Conservation (phyloP, 2,113 vertebrate genomes). For the Antennarius striatus region DNA sequence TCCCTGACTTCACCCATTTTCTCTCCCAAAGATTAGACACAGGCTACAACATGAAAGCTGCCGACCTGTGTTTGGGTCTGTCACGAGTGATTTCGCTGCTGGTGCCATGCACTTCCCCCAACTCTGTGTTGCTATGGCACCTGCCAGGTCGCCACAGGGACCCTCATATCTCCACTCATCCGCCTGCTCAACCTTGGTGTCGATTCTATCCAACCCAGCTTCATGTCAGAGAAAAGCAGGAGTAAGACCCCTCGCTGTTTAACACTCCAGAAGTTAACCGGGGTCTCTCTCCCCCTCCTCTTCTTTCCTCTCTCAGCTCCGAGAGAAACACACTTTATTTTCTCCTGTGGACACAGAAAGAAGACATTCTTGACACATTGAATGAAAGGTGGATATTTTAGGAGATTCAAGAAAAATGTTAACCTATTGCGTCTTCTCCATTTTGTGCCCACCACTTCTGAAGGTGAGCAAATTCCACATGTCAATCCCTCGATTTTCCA, state of each 20-base stretch:
- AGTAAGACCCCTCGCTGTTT: conserved; percentile 70
- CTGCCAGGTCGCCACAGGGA: conserved; percentile 74
- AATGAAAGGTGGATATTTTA: background rate
- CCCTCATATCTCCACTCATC: conserved; percentile 75
- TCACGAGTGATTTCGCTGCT: conserved; percentile 69
- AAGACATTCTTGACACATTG: background rate
- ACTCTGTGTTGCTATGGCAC: conserved; percentile 73
- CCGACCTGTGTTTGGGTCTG: conserved; percentile 70
- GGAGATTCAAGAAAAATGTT: too few species aligned
- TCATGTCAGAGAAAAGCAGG: conserved; percentile 68
- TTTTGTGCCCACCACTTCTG: background rate
- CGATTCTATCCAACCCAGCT: conserved; percentile 68
- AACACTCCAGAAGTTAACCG: conserved; percentile 73
- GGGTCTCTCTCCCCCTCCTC: conserved; percentile 52
- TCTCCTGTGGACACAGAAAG: conserved; percentile 11
- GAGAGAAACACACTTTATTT: conserved; percentile 27
- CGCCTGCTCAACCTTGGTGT: conserved; percentile 68
- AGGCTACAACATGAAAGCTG: conserved; percentile 73
- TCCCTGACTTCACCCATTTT: conserved; percentile 51
- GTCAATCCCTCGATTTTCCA: background rate
- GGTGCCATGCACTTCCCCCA: conserved; percentile 24
- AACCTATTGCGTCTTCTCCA: background rate
- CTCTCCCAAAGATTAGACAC: conserved; percentile 69
- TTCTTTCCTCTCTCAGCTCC: conserved; percentile 14
- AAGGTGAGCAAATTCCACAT: background rate